Conservation (phyloP, 2,797 vertebrate genomes). For the Ispidina lecontei region DNA sequence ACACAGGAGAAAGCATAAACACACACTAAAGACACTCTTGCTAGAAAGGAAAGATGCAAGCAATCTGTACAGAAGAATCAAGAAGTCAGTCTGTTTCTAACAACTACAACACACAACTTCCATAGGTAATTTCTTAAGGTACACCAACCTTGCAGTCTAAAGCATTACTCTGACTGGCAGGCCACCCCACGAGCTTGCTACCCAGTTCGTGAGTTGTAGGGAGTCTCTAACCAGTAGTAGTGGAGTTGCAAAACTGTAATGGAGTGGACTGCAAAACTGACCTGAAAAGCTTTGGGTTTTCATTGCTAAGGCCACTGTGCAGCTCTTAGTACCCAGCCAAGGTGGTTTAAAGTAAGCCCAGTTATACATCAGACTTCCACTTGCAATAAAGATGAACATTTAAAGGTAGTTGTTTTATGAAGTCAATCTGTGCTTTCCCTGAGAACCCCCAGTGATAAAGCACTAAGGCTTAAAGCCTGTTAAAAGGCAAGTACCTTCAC, state of each 20-base stretch:
- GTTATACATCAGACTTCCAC: neutral
- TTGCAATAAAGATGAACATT: neutral
- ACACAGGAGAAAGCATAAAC: neutral
- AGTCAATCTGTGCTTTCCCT: neutral
- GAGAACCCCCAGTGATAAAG: neutral
- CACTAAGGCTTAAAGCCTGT: neutral
- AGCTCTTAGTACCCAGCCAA: neutral
- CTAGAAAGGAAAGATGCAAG: neutral
- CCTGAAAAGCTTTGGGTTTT: neutral
- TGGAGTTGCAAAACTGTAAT: neutral
- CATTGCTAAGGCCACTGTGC: neutral
- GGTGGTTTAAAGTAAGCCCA: neutral
- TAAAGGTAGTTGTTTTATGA: neutral
- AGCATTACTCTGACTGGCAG: neutral
- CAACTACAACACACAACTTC: neutral
- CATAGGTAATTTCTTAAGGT: neutral
- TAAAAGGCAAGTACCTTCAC: neutral
- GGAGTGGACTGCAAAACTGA: neutral
- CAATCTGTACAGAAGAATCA: neutral
- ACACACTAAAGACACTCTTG: neutral
- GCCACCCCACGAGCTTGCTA: accelerated
- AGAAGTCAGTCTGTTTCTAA: neutral
- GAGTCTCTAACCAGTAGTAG: neutral
- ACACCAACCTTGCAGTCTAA: neutral
- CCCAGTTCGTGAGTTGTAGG: neutral